phyloP scores from a whole-genome alignment of 2,113 vertebrate genomes.

The Prinia subflava region DNA sequence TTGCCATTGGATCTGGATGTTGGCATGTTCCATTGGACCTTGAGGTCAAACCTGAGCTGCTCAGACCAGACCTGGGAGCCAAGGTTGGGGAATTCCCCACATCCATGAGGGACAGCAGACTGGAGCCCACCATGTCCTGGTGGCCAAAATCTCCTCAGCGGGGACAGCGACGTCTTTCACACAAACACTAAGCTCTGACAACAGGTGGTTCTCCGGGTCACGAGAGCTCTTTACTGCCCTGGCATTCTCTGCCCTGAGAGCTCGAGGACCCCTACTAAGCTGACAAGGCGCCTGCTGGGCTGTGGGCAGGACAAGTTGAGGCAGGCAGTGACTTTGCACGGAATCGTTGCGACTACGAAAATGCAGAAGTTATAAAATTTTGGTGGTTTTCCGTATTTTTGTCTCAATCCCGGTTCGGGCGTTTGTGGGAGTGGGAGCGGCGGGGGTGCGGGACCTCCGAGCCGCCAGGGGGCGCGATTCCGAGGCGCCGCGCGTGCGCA shows the following conservation, averaged over 20 bases:
- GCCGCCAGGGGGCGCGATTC: not conserved
- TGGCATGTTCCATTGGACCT: rapidly evolving
- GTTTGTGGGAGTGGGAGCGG: not conserved
- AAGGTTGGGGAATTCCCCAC: rapidly evolving
- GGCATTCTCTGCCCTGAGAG: rapidly evolving
- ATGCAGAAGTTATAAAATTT: not conserved
- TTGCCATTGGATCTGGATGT: rapidly evolving
- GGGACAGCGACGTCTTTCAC: not conserved
- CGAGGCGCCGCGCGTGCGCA: not conserved
- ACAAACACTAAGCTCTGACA: not conserved
- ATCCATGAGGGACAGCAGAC: rapidly evolving
- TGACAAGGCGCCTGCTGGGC: not conserved
- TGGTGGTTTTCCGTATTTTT: not conserved
- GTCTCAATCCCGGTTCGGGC: not conserved
- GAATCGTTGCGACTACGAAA: not conserved
- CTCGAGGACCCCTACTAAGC: not conserved
- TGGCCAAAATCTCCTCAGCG: not conserved
- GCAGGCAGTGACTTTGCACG: not conserved
- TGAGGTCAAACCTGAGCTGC: not conserved
- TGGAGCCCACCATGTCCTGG: rapidly evolving
- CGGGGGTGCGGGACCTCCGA: not conserved
- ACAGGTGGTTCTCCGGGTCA: rapidly evolving
- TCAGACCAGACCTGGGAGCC: not conserved
- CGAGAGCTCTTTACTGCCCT: rapidly evolving
- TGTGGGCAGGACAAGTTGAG: not conserved